Conservation (phyloP, 1,140 invertebrate genomes). For the Glomeris maerens region DNA sequence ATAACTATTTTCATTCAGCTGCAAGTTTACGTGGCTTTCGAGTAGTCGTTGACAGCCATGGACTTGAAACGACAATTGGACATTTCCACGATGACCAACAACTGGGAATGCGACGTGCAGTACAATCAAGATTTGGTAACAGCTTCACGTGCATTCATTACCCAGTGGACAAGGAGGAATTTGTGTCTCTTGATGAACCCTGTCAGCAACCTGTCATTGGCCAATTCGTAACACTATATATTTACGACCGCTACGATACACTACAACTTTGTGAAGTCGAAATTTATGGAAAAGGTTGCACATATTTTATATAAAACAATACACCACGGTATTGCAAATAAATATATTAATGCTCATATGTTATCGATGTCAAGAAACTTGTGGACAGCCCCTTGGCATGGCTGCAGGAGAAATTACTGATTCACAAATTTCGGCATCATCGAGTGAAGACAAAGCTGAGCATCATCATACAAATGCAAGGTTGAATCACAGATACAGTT, state of each 20-base stretch:
- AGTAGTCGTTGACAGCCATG: slow-evolving; percentile 19
- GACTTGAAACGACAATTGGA: slow-evolving; percentile 13
- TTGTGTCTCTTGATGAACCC: slow-evolving; percentile 15
- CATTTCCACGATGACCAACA: slow-evolving; percentile 19
- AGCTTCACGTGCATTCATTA: slow-evolving; percentile 20
- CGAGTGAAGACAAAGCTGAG: slow-evolving; percentile 12
- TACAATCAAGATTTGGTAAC: slow-evolving; percentile 16
- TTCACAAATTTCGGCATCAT: slow-evolving; percentile 17
- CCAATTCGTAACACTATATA: slow-evolving; percentile 21
- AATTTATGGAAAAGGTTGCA: slow-evolving; percentile 20
- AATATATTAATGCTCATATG: not conserved
- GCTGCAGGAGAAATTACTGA: slow-evolving; percentile 23
- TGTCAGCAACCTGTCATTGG: slow-evolving; percentile 21
- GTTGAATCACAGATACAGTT: slow-evolving; percentile 17
- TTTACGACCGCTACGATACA: slow-evolving; percentile 20
- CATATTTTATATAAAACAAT: not conserved
- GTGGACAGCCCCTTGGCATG: slow-evolving; percentile 23
- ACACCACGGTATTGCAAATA: not conserved
- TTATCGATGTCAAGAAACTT: slow-evolving; percentile 15
- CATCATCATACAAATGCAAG: slow-evolving; percentile 18
- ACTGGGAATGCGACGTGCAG: slow-evolving; percentile 19
- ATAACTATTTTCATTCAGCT: slow-evolving; percentile 8
- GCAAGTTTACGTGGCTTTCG: slow-evolving; percentile 21
- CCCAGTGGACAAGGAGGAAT: slow-evolving; percentile 16
- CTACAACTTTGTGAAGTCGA: slow-evolving; percentile 21